Percentiles rank a stretch among this genome's conserved stretches.
Conservation (phyloP, 2,113 vertebrate species). For the Apodemus speciosus region DNA sequence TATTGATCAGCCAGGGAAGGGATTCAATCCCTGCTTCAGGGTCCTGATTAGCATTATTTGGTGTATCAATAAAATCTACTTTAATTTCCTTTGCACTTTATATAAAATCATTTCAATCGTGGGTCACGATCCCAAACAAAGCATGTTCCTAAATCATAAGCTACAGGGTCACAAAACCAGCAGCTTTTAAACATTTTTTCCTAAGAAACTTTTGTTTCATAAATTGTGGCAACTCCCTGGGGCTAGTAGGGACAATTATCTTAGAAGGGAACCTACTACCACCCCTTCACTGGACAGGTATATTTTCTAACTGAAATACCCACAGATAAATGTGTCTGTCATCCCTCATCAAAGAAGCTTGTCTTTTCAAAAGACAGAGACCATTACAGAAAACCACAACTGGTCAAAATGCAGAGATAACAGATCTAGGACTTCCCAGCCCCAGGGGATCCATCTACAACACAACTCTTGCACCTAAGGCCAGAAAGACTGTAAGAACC, state of each 20-base stretch:
- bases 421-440: too few relatives aligned
- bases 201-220: not conserved
- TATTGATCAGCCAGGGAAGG: not conserved
- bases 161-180: not conserved
- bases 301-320: not conserved
- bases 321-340: not conserved
- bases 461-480: not conserved
- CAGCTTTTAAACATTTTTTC: not conserved
- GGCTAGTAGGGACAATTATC: not conserved
- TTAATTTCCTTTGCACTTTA: not conserved
- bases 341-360: not conserved
- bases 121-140: not conserved
- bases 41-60: not conserved
- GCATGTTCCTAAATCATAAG: not conserved
- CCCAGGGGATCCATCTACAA: not conserved
- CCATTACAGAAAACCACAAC: not conserved
- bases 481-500: not conserved
- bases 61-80: not conserved
- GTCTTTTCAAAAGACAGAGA: not conserved
- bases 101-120: not conserved
- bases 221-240: not conserved
- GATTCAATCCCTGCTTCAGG: not conserved
- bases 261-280: not conserved
- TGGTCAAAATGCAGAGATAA: not conserved
- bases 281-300: not conserved